Conservation (phyloP, 2,797 vertebrate species). For the Aplochiton taeniatus region DNA sequence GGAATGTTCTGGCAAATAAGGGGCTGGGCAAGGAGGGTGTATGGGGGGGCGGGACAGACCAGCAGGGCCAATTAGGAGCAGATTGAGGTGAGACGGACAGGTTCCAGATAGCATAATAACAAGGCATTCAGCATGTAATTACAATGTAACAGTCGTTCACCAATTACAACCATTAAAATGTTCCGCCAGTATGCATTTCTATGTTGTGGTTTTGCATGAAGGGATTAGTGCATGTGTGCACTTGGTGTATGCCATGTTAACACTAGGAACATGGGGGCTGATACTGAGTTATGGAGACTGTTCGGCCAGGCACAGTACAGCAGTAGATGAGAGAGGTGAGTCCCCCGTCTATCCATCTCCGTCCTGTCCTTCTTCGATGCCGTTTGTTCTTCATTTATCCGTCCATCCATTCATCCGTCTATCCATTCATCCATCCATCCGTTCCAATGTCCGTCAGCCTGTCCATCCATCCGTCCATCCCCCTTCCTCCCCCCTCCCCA, state of each 20-base stretch:
- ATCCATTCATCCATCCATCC: neutral
- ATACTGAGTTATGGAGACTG: too few species aligned
- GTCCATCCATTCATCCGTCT: neutral
- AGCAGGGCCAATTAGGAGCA: slow-evolving; percentile 79
- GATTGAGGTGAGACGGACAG: slow-evolving; percentile 77
- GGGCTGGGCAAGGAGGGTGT: slow-evolving; percentile 40
- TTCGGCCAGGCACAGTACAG: too few species aligned
- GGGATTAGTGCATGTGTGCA: too few species aligned
- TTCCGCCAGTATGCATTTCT: too few species aligned
- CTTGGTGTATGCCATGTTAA: too few species aligned
- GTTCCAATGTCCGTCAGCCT: neutral
- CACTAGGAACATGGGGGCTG: too few species aligned
- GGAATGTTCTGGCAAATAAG: slow-evolving; percentile 73
- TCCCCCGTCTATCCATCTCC: neutral
- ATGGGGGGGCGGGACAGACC: slow-evolving; percentile 61
- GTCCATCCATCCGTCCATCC: slow-evolving; percentile 23
- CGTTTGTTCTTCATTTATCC: neutral
- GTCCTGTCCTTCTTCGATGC: neutral
- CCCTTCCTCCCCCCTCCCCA: neutral
- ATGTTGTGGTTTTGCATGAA: too few species aligned
- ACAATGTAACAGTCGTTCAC: slow-evolving; percentile 76
- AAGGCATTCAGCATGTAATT: slow-evolving; percentile 76
- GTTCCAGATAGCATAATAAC: slow-evolving; percentile 76
- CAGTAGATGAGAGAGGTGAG: too few species aligned
- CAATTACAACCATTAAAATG: neutral